These are phyloP conservation scores for Lampropteryx suffumata DNA, from an alignment of 2,888 invertebrate genomes.

Conservation along the genomic window DNA sequence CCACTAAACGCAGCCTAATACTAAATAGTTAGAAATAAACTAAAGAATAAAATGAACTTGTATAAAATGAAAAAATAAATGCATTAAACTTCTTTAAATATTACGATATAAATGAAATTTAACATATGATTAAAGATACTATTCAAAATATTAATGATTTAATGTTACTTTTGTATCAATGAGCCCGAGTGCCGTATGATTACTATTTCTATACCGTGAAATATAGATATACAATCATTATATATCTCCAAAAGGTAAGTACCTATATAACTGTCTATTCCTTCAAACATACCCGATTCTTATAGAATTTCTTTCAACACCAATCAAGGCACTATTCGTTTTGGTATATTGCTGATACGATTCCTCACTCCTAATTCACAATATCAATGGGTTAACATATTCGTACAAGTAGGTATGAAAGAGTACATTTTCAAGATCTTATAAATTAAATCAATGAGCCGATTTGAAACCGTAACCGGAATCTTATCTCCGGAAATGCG, in stretches of 20 bases:
- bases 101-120: constrained; percentile 68
- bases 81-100: constrained; percentile 77
- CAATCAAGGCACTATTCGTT: constrained; percentile 79
- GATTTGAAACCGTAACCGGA: constrained; percentile 43
- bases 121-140: constrained; percentile 67
- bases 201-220: constrained; percentile 82
- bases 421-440: constrained; percentile 68
- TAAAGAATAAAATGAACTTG: constrained; percentile 63
- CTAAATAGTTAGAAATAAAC: constrained; percentile 76
- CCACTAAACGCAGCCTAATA: constrained; percentile 28
- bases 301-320: constrained; percentile 52
- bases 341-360: constrained; percentile 82
- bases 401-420: constrained; percentile 63
- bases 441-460: constrained; percentile 45
- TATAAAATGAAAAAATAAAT: constrained; percentile 81
- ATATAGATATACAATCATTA: constrained; percentile 81
- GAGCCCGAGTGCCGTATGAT: constrained; percentile 78
- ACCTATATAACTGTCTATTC: constrained; percentile 49
- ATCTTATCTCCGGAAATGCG: constrained; percentile 3
- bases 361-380: constrained; percentile 80
- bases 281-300: constrained; percentile 60
- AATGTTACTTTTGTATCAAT: constrained; percentile 64
- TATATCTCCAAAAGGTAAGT: constrained; percentile 44
- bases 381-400: constrained; percentile 71
- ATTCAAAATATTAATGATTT: constrained; percentile 51